Evolutionary conservation across 2,888 invertebrate genomes (phyloP), one percentile per base, ranked within the genome.

Genomic region (Noctua janthe): DNA sequence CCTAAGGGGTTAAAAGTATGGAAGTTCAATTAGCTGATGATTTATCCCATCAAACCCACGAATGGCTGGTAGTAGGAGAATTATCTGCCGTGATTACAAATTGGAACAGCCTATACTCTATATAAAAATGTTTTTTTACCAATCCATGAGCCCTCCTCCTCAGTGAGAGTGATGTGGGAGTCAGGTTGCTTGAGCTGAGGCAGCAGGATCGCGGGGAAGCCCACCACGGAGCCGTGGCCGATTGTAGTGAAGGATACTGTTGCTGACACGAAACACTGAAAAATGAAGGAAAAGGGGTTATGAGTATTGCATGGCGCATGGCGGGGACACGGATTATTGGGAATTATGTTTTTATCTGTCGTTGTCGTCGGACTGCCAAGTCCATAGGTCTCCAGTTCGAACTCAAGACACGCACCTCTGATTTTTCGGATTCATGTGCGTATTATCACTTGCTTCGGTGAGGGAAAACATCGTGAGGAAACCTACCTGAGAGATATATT

Each of bases 191-290:
- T 92, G 54, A 98, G 94, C 91, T 97, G 97, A 0, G 97, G 97
- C 78, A 97, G 91, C 78, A 97, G 91, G 51, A 97, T 94, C 0
- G 97, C 97, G 0, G 97, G 97, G 91, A 96, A 97, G 6, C 97
- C 97, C 73, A 94, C 89, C 73, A 93, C 83, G 80, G 92, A 90
- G 43, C 94, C 94, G 83, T 93, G 92, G 1, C 94, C 92, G 8
- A 95, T 91, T 43, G 91, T 93, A 85, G 94, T 95, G 83, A 92
- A 87, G 78, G 94, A 93, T 3, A 95, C 93, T 0, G 94, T 91
- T 0, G 90, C 85, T 13, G 94, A 92, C 81, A 95, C 95, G 90
- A 94, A 94, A 76, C 95, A 94, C 95, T 95, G 91, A 0, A 87
- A 69, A 69, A 5, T 0, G 17, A n/a, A n/a, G n/a, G 7, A n/a